Evolutionary conservation across 2,113 vertebrate species (phyloP), one percentile per base, ranked within the genome.

Genomic region (Conger conger): DNA sequence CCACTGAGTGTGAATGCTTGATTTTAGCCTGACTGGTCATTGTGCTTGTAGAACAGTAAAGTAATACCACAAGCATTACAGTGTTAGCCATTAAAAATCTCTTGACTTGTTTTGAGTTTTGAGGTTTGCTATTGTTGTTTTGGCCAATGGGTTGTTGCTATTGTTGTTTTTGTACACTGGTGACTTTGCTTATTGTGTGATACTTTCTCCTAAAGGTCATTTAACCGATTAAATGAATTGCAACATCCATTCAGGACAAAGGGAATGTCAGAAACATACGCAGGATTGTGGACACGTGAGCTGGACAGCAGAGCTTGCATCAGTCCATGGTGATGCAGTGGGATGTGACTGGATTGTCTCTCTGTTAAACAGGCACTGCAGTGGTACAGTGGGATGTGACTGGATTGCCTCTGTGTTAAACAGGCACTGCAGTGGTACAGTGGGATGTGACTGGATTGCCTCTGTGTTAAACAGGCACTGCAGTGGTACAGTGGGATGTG

Each of bases 361-460:
- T 23, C 30, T 50, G 54, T 15, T 23, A 33, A 88, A n/a, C 57
- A 99, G 98, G 98, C n/a, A n/a, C n/a, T n/a, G n/a, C n/a, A n/a
- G 68, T 73, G n/a, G 2, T 11, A 80, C 23, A 1, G 1, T 30
- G 17, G 8, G 16, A 76, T 80, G 40, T 83, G 27, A 88, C 50
- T 38, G 68, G 54, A 20, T 20, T 50, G 3, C 60, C 18, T 57
- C 35, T 23, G 20, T 50, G 54, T 15, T 23, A 33, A 88, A n/a
- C 57, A 99, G 98, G 98, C n/a, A n/a, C n/a, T n/a, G n/a, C n/a
- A n/a, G 68, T 73, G n/a, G 2, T 11, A 80, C 23, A 1, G 1
- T 30, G 17, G 8, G 16, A 76, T 80, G 40, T 83, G 27, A 88
- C 50, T 38, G 68, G 54, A 20, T 20, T 50, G 3, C 60, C 18